A percentile compares a stretch with the other conserved stretches of the same genome.
Conservation (phyloP, 2,888 invertebrate species). For the Therioaphis trifolii region DNA sequence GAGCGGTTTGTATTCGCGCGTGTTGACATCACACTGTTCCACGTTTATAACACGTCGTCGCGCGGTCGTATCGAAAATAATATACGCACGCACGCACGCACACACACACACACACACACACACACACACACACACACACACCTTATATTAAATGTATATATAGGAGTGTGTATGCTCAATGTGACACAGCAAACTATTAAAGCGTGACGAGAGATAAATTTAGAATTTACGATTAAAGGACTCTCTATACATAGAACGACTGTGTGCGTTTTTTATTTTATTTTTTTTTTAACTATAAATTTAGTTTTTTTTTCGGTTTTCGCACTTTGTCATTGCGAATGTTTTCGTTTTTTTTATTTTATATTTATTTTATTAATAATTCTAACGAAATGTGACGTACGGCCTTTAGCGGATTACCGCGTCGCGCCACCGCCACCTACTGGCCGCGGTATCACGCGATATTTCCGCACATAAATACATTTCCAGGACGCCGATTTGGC, state of each 20-base stretch:
- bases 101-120: no score
- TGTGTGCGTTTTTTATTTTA: neutral
- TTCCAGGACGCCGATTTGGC: constrained; percentile 50
- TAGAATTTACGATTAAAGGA: neutral
- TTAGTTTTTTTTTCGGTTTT: no score
- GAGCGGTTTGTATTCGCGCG: no score
- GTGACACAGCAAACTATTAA: neutral
- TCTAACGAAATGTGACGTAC: neutral
- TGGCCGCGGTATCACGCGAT: neutral
- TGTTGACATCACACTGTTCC: no score
- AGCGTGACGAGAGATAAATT: neutral
- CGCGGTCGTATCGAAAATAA: no score
- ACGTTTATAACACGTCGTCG: no score
- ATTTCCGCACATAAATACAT: constrained; percentile 4
- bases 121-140: neutral
- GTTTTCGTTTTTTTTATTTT: neutral
- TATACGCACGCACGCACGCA: no score
- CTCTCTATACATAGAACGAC: no score
- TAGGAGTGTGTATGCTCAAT: no score
- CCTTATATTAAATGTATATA: neutral
- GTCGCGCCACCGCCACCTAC: neutral
- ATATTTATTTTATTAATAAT: neutral
- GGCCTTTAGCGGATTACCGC: neutral
- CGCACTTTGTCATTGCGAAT: no score
- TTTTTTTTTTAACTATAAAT: no score